phyloP scores from a whole-genome alignment of 2,888 invertebrate genomes.

The Drosophila pseudotalamancana region DNA sequence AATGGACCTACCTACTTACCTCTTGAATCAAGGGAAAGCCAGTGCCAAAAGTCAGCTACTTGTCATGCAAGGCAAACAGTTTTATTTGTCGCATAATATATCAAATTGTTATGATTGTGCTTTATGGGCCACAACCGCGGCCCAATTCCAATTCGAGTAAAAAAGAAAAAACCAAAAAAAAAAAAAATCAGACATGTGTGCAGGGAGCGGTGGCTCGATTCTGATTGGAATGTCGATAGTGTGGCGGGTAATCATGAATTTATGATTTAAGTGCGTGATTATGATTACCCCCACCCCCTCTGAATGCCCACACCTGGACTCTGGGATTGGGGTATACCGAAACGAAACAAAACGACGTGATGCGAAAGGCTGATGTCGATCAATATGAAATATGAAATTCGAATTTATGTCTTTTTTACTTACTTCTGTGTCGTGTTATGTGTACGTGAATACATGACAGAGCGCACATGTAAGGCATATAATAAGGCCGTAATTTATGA shows the following conservation, averaged over 20 bases:
- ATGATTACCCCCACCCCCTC: conserved; percentile 33
- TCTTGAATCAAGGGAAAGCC: conserved; percentile 33
- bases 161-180: too few species aligned
- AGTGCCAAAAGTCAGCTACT: conserved; percentile 13
- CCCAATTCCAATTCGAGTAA: too few species aligned
- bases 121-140: conserved; percentile 25
- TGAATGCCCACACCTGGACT: too few species aligned
- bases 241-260: conserved; percentile 68
- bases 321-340: too few species aligned
- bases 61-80: conserved; percentile 42
- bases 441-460: conserved; percentile 66
- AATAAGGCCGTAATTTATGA: conserved; percentile 63
- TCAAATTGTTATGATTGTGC: conserved; percentile 62
- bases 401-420: conserved; percentile 60
- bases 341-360: conserved; percentile 52
- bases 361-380: conserved; percentile 43
- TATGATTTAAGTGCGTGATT: conserved; percentile 79
- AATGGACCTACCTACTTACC: neutral
- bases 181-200: conserved; percentile 25
- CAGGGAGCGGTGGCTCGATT: conserved; percentile 58
- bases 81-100: conserved; percentile 61
- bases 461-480: conserved; percentile 53
- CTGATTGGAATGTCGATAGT: conserved; percentile 66
- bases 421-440: conserved; percentile 60
- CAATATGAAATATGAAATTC: conserved; percentile 76